Percentiles rank a stretch among this genome's conserved stretches.
Conservation (phyloP, 2,888 invertebrate species). For the Drosophila ezoana region DNA sequence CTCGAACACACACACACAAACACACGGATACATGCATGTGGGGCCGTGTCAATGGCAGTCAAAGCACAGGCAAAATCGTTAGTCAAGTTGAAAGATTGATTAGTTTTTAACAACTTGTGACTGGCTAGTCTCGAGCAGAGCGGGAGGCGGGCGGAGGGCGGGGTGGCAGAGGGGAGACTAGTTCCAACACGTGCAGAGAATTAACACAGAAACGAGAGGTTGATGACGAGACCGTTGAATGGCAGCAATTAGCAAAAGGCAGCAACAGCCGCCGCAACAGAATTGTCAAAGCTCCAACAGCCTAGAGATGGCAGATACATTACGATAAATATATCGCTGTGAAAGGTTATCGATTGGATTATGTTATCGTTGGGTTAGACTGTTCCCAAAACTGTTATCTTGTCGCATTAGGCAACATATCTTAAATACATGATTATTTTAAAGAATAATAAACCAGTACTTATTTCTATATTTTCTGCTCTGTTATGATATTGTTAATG, state of each 20-base stretch:
- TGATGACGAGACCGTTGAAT: slow-evolving; percentile 50
- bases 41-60: slow-evolving; percentile 57
- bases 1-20: slow-evolving; percentile 4
- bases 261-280: slow-evolving; percentile 20
- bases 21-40: slow-evolving; percentile 14
- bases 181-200: slow-evolving; percentile 69
- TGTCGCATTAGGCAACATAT: no score
- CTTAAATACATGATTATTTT: no score
- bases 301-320: neutral
- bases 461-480: no score
- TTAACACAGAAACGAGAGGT: slow-evolving; percentile 55
- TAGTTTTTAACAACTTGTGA: slow-evolving; percentile 82
- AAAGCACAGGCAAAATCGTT: slow-evolving; percentile 71
- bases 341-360: no score
- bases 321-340: neutral
- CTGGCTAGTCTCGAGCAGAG: slow-evolving; percentile 34
- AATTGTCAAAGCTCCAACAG: slow-evolving; percentile 36
- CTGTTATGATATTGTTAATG: no score
- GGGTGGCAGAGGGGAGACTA: slow-evolving; percentile 3
- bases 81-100: slow-evolving; percentile 81
- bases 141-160: neutral
- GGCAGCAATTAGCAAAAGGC: slow-evolving; percentile 69
- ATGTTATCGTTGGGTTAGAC: no score
- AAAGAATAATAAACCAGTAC: no score
- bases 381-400: no score